These are phyloP conservation scores for Bacillus rossius DNA, from an alignment of 1,140 invertebrate species.

Conservation along the genomic window DNA sequence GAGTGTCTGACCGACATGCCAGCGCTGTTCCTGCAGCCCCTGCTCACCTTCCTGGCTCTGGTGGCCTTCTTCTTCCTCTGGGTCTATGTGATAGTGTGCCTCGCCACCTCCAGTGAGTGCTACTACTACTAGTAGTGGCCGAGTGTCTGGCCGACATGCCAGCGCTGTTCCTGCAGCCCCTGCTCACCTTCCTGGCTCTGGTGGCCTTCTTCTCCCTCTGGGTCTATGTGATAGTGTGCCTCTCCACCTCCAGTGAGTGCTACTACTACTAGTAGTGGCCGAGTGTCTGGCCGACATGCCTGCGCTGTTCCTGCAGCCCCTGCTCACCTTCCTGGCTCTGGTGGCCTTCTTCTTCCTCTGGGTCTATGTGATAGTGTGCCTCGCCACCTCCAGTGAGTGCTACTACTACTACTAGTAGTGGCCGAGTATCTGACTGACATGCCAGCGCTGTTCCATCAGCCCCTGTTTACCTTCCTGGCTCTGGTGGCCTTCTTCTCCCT, in stretches of 20 bases:
- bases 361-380: constrained; percentile 67
- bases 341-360: constrained; percentile 79
- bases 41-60: constrained; percentile 77
- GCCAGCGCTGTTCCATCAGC: constrained; percentile 82
- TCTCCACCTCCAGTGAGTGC: constrained; percentile 66
- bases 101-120: constrained; percentile 66
- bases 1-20: constrained; percentile 79
- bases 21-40: constrained; percentile 78
- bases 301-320: constrained; percentile 78
- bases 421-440: no score
- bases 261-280: no score
- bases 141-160: constrained; percentile 79
- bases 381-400: constrained; percentile 66
- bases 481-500: constrained; percentile 74
- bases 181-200: constrained; percentile 77
- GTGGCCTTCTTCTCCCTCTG: constrained; percentile 79
- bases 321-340: constrained; percentile 77
- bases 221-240: constrained; percentile 67
- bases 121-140: no score
- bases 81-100: constrained; percentile 67
- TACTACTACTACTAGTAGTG: no score
- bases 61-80: constrained; percentile 79
- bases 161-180: constrained; percentile 78
- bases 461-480: constrained; percentile 76
- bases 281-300: constrained; percentile 79